Percentiles rank a stretch among this genome's conserved stretches.
Evolutionary conservation across 2,797 vertebrate genomes (phyloP).

Genomic region (Parotocinclus haroldoi): DNA sequence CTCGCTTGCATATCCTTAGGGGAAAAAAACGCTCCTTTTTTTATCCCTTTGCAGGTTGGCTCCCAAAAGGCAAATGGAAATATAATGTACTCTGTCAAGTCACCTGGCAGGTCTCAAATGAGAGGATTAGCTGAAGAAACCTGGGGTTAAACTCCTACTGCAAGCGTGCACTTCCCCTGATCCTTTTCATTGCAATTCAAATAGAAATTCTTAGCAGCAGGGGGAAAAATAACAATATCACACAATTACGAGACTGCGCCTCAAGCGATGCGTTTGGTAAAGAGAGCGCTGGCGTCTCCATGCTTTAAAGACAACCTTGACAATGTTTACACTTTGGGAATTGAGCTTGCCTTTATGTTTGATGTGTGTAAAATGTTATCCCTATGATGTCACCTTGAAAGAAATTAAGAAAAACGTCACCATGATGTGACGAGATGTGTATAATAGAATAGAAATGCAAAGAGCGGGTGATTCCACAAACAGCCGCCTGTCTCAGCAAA

Average conservation of each 20-base stretch:
- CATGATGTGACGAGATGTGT: slow-evolving; percentile 24
- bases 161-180: slow-evolving; percentile 51
- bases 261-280: slow-evolving; percentile 66
- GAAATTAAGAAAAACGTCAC: slow-evolving; percentile 46
- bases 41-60: slow-evolving; percentile 55
- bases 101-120: slow-evolving; percentile 64
- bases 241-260: slow-evolving; percentile 64
- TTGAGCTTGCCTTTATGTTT: slow-evolving; percentile 61
- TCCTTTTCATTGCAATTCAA: slow-evolving; percentile 73
- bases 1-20: slow-evolving; percentile 66
- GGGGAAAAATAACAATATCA: slow-evolving; percentile 69
- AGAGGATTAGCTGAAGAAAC: slow-evolving; percentile 54
- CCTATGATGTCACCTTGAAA: slow-evolving; percentile 44
- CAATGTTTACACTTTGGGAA: slow-evolving; percentile 69
- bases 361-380: slow-evolving; percentile 46
- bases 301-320: slow-evolving; percentile 56
- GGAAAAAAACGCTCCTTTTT: slow-evolving; percentile 44
- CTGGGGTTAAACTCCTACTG: slow-evolving; percentile 61
- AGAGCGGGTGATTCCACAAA: slow-evolving; percentile 2
- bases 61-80: slow-evolving; percentile 63
- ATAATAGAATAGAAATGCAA: not conserved
- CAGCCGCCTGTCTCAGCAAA: not conserved
- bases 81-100: slow-evolving; percentile 62
- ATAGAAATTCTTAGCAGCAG: slow-evolving; percentile 69
- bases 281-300: slow-evolving; percentile 60